Evolutionary conservation across 2,888 invertebrate species (phyloP).

Genomic region (Electrophaes corylata): DNA sequence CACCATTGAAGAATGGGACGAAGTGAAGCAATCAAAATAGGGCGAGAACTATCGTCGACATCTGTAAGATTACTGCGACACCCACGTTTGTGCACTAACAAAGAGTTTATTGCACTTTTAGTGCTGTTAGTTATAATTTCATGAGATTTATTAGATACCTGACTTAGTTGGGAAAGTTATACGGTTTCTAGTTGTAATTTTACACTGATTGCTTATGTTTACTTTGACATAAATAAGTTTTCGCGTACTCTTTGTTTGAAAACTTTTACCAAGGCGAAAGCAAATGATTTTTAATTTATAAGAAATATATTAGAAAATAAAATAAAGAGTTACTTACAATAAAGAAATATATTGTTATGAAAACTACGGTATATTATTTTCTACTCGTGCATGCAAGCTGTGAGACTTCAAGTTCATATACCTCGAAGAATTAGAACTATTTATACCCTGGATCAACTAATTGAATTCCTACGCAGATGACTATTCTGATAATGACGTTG

Average conservation of each 20-base stretch:
- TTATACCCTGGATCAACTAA: not conserved
- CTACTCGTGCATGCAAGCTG: no score
- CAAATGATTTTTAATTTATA: no score
- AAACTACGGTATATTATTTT: no score
- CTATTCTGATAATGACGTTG: not conserved
- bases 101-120: slow-evolving; percentile 71
- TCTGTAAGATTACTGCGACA: slow-evolving; percentile 64
- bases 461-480: not conserved
- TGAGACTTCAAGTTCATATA: not conserved
- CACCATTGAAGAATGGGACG: slow-evolving; percentile 32
- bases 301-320: no score
- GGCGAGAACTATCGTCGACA: slow-evolving; percentile 64
- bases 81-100: slow-evolving; percentile 61
- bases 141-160: slow-evolving; percentile 29
- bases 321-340: no score
- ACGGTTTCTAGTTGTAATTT: not conserved
- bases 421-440: not conserved
- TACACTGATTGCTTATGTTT: not conserved
- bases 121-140: slow-evolving; percentile 49
- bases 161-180: slow-evolving; percentile 34
- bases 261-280: no score
- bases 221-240: no score
- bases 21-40: slow-evolving; percentile 48
- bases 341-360: no score
- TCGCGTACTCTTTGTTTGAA: no score